phyloP scores from a whole-genome alignment of 2,888 invertebrate species.

The Pecten maximus region DNA sequence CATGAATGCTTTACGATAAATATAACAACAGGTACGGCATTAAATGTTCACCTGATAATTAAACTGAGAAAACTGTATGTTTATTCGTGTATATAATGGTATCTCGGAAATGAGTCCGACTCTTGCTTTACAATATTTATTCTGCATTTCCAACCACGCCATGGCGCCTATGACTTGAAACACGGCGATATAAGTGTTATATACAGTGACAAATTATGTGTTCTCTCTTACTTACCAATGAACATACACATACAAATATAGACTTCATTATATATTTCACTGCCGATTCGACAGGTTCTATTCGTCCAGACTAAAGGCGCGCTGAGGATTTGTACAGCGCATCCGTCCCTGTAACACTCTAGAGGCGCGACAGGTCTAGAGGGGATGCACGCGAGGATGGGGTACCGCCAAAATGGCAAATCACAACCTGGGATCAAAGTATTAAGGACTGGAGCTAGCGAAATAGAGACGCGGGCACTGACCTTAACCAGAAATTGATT shows the following conservation, averaged over 20 bases:
- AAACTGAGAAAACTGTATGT: neutral
- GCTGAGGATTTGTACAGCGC: neutral
- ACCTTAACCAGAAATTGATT: neutral
- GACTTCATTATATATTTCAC: neutral
- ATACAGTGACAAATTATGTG: neutral
- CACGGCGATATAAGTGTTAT: neutral
- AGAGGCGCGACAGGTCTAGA: neutral
- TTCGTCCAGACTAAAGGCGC: neutral
- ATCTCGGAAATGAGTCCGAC: neutral
- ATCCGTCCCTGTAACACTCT: neutral
- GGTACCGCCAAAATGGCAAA: neutral
- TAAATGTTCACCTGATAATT: neutral
- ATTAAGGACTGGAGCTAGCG: neutral
- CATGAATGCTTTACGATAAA: neutral
- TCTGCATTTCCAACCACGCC: neutral
- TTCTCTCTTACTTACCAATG: neutral
- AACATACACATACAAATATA: neutral
- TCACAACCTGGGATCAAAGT: neutral
- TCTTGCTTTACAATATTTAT: neutral
- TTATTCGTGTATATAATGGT: neutral
- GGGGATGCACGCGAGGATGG: neutral
- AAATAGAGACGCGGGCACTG: neutral
- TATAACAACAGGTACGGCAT: neutral
- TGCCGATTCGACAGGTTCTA: neutral
- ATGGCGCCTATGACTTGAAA: neutral